Conservation (phyloP, 2,888 invertebrate species). For the Diaphora mendica region DNA sequence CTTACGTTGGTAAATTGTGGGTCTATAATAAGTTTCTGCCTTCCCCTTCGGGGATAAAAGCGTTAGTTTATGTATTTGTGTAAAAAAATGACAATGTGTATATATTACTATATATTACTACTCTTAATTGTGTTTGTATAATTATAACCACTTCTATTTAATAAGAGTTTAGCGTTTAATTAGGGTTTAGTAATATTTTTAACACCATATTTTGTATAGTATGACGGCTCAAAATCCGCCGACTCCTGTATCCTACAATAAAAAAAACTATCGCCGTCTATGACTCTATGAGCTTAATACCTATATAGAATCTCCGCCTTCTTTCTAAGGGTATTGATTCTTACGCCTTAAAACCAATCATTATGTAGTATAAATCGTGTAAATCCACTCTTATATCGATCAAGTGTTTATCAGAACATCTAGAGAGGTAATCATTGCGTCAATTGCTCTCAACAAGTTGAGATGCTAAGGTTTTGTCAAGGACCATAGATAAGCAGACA, state of each 20-base stretch:
- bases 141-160: too few relatives aligned
- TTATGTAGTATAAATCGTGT: neutral
- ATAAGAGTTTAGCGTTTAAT: too few relatives aligned
- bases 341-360: neutral
- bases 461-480: slow-evolving; percentile 61
- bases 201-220: too few relatives aligned
- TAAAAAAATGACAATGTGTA: too few relatives aligned
- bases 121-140: too few relatives aligned
- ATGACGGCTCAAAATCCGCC: too few relatives aligned
- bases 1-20: neutral
- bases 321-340: neutral
- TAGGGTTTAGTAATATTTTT: too few relatives aligned
- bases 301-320: neutral
- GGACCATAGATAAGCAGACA: slow-evolving; percentile 52
- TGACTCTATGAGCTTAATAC: neutral
- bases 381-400: slow-evolving; percentile 22
- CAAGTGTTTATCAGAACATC: slow-evolving; percentile 53
- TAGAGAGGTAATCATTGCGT: slow-evolving; percentile 51
- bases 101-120: too few relatives aligned
- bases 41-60: neutral
- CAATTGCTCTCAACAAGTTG: slow-evolving; percentile 52
- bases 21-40: neutral
- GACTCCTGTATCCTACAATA: too few relatives aligned
- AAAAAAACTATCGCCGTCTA: too few relatives aligned
- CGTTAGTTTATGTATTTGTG: neutral